Evolutionary conservation across 2,888 invertebrate genomes (phyloP).

Genomic region (Anthoptus insignis): DNA sequence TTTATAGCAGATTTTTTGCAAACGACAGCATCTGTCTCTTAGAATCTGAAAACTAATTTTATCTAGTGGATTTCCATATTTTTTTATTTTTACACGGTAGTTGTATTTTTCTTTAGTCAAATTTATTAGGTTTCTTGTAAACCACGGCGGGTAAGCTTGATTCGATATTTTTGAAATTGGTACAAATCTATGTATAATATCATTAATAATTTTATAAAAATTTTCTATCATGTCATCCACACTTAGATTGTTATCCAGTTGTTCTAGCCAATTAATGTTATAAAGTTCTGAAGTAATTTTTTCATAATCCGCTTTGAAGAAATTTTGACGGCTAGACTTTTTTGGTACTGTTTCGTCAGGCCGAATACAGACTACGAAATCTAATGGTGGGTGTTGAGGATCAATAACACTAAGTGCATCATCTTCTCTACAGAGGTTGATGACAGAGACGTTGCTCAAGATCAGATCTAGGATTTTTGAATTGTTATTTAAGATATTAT

Average conservation of each 20-base stretch:
- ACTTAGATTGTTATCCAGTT: too few species aligned
- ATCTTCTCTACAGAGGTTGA: neutral
- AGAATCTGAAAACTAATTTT: neutral
- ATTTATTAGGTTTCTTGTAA: neutral
- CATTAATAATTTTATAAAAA: neutral
- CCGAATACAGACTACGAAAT: neutral
- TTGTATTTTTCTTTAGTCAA: constrained; percentile 10
- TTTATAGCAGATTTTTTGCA: constrained; percentile 4
- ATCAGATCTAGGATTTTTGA: constrained; percentile 3
- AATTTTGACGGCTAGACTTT: neutral
- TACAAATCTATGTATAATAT: neutral
- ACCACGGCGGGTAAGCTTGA: constrained; percentile 10
- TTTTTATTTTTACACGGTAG: neutral
- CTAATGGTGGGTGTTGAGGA: neutral
- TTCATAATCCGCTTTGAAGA: constrained; percentile 7
- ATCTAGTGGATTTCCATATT: constrained; percentile 8
- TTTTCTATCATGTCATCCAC: too few species aligned
- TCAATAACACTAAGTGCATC: neutral
- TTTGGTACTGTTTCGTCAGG: neutral
- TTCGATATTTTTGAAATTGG: neutral
- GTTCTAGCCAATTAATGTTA: too few species aligned
- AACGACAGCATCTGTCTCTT: neutral
- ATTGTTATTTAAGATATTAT: constrained; percentile 7
- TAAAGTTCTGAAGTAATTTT: too few species aligned
- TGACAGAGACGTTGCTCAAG: constrained; percentile 1